A percentile compares a stretch with the other conserved stretches of the same genome.
Evolutionary conservation across 2,113 vertebrate genomes (phyloP).

Genomic region (Macquaria australasica): DNA sequence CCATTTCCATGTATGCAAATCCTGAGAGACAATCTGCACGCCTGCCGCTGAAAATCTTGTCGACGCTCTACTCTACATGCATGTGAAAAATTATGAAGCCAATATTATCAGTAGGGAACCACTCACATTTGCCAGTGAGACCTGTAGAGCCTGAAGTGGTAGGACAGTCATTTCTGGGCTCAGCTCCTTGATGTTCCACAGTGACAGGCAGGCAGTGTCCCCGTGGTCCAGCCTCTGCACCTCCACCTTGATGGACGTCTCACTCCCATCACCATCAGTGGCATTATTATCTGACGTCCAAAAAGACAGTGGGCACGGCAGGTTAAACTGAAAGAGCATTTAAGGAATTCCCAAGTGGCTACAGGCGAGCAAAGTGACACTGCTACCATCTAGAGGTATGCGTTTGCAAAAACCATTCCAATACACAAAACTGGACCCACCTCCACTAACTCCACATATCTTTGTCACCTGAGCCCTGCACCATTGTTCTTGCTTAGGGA

Average conservation of each 20-base stretch:
- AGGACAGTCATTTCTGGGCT: conserved; percentile 58
- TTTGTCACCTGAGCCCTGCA: conserved; percentile 80
- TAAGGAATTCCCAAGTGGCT: conserved; percentile 23
- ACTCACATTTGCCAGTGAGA: conserved; percentile 82
- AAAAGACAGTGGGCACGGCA: conserved; percentile 1
- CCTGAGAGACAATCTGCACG: neutral
- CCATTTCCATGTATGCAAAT: conserved; percentile 45
- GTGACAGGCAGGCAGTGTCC: conserved; percentile 71
- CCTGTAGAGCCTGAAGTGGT: conserved; percentile 80
- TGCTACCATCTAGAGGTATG: conserved; percentile 76
- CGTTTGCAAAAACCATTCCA: conserved; percentile 35
- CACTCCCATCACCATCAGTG: neutral
- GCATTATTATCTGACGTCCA: conserved; percentile 34
- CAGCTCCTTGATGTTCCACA: conserved; percentile 75
- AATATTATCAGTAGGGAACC: neutral
- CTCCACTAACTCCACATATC: conserved; percentile 80
- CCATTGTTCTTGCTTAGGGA: conserved; percentile 77
- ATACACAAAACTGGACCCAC: conserved; percentile 58
- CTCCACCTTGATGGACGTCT: conserved; percentile 75
- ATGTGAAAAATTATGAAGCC: neutral
- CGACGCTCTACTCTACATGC: neutral
- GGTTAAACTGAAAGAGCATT: neutral
- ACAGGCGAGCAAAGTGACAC: conserved; percentile 34
- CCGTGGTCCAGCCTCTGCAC: conserved; percentile 82
- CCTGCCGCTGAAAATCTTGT: neutral